Base-by-base conservation (phyloP, 30 jellyfish, hydroid and myxozoan genomes). In the Sanderia malayensis region DNA sequence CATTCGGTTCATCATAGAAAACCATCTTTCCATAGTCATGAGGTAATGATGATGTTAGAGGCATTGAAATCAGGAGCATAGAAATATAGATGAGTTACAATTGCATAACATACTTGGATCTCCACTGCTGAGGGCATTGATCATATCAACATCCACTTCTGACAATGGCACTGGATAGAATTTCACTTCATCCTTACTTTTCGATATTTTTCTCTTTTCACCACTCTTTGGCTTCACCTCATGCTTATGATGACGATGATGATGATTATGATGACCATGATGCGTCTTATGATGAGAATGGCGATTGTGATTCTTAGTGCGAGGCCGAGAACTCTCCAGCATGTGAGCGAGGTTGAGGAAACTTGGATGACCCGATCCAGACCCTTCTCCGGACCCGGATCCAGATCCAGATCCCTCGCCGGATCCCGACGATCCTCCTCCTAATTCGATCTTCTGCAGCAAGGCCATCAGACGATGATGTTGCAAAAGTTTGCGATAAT, bases 41-140 rank as follows among this genome's bases (percentile, higher is more conserved):
- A n/a, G n/a, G n/a, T n/a, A n/a, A n/a, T n/a, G n/a, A n/a, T n/a
- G n/a, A n/a, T n/a, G n/a, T n/a, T n/a, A n/a, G n/a, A n/a, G n/a
- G n/a, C n/a, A n/a, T n/a, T n/a, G n/a, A n/a, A n/a, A n/a, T n/a
- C n/a, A n/a, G n/a, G n/a, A n/a, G n/a, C n/a, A n/a, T n/a, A n/a
- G n/a, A n/a, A n/a, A n/a, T n/a, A n/a, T n/a, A n/a, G n/a, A n/a
- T n/a, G n/a, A n/a, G n/a, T n/a, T n/a, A n/a, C n/a, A n/a, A n/a
- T n/a, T n/a, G n/a, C n/a, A 6, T 28, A 1, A 58, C 91, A 27
- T 57, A 79, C 91, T 68, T 29, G 91, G 91, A 26, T 70, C 69
- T 66, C 83, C 97, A 53, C 83, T 49, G 68, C 97, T 89, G 44
- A 89, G 64, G 0, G 90, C 93, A 83, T 83, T 78, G 26, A 89